A percentile compares a stretch with the other conserved stretches of the same genome.
Evolutionary conservation across 2,113 vertebrate genomes (phyloP).

Genomic region (Microtus pennsylvanicus): DNA sequence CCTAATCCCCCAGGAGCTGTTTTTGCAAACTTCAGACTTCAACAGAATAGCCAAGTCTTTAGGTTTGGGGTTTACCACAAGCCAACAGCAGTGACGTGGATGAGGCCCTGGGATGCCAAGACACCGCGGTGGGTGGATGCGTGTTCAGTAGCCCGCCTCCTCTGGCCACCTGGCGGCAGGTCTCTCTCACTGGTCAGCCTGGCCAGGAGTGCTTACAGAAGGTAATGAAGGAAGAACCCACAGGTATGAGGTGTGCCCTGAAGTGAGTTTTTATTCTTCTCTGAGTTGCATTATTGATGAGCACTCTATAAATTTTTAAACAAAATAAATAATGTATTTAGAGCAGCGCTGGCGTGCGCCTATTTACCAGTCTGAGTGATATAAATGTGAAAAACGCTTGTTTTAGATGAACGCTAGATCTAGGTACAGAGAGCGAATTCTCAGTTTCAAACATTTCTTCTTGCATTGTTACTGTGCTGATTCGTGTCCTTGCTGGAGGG

Average conservation of each 20-base stretch:
- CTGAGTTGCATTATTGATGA: conserved; percentile 65
- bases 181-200: not conserved
- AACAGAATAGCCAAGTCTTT: not conserved
- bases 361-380: not conserved
- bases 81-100: fast-evolving
- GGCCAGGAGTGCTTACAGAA: not conserved
- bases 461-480: not conserved
- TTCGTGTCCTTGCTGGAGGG: fast-evolving
- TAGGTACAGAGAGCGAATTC: not conserved
- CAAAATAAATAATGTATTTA: conserved; percentile 69
- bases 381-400: not conserved
- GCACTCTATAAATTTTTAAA: conserved; percentile 55
- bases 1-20: not conserved
- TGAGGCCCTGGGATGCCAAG: fast-evolving
- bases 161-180: not conserved
- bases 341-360: not conserved
- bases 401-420: not conserved
- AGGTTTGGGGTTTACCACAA: not conserved
- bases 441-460: not conserved
- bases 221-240: too few species aligned
- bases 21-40: not conserved
- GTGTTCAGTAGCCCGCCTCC: not conserved
- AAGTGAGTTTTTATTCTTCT: not conserved
- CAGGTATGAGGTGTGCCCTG: not conserved
- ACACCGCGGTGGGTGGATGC: fast-evolving